These are phyloP conservation scores for Drosophila ercepeae DNA, from an alignment of 1,140 invertebrate species.

Conservation along the genomic window DNA sequence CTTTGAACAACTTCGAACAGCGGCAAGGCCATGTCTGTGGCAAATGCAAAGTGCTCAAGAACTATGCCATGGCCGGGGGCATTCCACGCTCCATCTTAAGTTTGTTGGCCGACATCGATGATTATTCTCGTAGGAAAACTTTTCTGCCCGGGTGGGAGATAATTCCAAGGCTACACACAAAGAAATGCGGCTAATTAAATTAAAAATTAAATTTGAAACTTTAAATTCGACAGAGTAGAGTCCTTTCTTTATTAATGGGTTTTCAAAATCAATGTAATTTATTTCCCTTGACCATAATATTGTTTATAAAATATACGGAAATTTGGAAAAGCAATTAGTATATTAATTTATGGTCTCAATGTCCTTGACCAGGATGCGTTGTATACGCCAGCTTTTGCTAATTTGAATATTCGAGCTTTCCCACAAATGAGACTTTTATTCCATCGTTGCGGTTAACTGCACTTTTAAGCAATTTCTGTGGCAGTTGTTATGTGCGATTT, in stretches of 20 bases:
- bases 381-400: slow-evolving; percentile 3
- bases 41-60: slow-evolving; percentile 45
- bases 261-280: background rate
- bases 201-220: background rate
- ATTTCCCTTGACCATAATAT: too few relatives aligned
- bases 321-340: background rate
- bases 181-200: background rate
- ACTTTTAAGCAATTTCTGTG: slow-evolving; percentile 35
- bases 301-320: too few relatives aligned
- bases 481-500: slow-evolving; percentile 49
- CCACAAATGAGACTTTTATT: slow-evolving; percentile 19
- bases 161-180: slow-evolving; percentile 29
- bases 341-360: background rate
- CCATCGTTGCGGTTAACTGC: slow-evolving; percentile 35
- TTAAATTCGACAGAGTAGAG: too few relatives aligned
- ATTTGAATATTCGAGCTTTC: slow-evolving; percentile 23
- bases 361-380: slow-evolving; percentile 22
- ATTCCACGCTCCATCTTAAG: slow-evolving; percentile 30
- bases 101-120: slow-evolving; percentile 38
- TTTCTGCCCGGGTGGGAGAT: slow-evolving; percentile 15
- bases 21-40: slow-evolving; percentile 46
- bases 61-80: slow-evolving; percentile 34
- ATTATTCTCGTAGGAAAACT: slow-evolving; percentile 32
- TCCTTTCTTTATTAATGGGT: background rate
- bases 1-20: slow-evolving; percentile 49